Percentiles rank a stretch among this genome's conserved stretches.
Evolutionary conservation across 2,113 vertebrate species (phyloP).

Genomic region (Channa argus): DNA sequence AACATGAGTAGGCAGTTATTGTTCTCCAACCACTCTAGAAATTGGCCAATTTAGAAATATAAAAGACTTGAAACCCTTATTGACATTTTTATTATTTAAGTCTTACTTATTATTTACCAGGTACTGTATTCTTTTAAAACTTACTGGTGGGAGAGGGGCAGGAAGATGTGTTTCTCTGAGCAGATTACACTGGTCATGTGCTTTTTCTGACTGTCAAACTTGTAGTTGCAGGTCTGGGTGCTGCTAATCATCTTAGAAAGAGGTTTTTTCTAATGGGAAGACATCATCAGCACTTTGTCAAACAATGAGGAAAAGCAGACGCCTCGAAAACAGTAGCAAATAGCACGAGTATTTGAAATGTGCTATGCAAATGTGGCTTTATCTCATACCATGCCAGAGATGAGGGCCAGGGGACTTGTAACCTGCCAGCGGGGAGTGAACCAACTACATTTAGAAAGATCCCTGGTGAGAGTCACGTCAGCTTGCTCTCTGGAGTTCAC

Average conservation of each 20-base stretch:
- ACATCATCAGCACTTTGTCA: not conserved
- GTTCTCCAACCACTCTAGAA: no score
- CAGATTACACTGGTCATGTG: slow-evolving; percentile 87
- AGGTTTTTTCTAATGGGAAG: slow-evolving; percentile 77
- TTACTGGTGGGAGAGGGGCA: slow-evolving; percentile 88
- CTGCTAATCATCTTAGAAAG: slow-evolving; percentile 88
- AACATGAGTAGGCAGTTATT: no score
- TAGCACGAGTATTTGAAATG: no score
- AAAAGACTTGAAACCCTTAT: no score
- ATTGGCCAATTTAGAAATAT: no score
- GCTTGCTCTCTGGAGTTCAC: slow-evolving; percentile 83
- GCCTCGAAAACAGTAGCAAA: not conserved
- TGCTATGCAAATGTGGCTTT: not conserved
- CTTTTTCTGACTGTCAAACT: slow-evolving; percentile 87
- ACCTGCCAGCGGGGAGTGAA: slow-evolving; percentile 82
- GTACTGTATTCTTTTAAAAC: slow-evolving; percentile 51
- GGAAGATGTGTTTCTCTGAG: slow-evolving; percentile 89
- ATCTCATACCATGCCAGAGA: slow-evolving; percentile 87
- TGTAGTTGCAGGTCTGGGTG: slow-evolving; percentile 89
- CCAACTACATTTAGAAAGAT: slow-evolving; percentile 85
- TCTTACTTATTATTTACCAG: not conserved
- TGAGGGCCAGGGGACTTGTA: slow-evolving; percentile 89
- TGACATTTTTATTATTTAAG: no score
- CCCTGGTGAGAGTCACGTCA: slow-evolving; percentile 85
- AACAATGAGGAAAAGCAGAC: not conserved